A percentile compares a stretch with the other conserved stretches of the same genome.
These are phyloP conservation scores for Augochlorella aurata DNA, from an alignment of 2,888 invertebrate species.

Conservation along the genomic window DNA sequence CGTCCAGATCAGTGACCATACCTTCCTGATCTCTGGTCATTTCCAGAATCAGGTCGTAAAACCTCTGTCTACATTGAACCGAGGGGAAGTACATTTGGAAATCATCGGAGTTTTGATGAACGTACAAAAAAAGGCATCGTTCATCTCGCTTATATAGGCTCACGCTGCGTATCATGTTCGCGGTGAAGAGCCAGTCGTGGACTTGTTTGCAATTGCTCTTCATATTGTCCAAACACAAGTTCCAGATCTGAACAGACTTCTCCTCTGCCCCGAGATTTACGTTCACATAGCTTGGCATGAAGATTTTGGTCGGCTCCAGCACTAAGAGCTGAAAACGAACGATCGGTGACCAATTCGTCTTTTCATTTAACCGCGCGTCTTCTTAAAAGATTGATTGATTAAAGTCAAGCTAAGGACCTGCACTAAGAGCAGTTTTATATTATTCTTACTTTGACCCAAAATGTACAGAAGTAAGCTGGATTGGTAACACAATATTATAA, in stretches of 20 bases:
- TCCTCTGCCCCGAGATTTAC: slow-evolving; percentile 97
- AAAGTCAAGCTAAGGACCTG: slow-evolving; percentile 64
- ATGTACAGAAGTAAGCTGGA: slow-evolving; percentile 70
- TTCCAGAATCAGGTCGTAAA: slow-evolving; percentile 92
- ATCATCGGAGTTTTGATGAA: slow-evolving; percentile 98
- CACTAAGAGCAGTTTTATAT: slow-evolving; percentile 65
- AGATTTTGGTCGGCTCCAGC: slow-evolving; percentile 95
- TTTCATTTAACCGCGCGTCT: slow-evolving; percentile 11
- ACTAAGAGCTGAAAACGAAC: slow-evolving; percentile 86
- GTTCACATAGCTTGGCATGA: slow-evolving; percentile 97
- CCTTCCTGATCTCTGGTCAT: slow-evolving; percentile 94
- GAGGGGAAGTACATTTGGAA: slow-evolving; percentile 99
- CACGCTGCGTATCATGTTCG: slow-evolving; percentile 93
- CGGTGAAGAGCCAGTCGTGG: slow-evolving; percentile 96
- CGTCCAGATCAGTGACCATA: slow-evolving; percentile 89
- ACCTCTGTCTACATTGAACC: slow-evolving; percentile 90
- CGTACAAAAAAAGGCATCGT: slow-evolving; percentile 97
- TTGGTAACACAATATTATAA: slow-evolving; percentile 68
- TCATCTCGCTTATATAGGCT: slow-evolving; percentile 98
- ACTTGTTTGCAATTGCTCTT: slow-evolving; percentile 91
- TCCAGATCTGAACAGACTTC: slow-evolving; percentile 94
- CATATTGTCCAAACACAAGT: slow-evolving; percentile 91
- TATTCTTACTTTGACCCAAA: slow-evolving; percentile 72
- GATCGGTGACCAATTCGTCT: slow-evolving; percentile 36
- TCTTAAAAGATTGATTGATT: slow-evolving; percentile 47